A percentile compares a stretch with the other conserved stretches of the same genome.
phyloP scores from a whole-genome alignment of 2,888 invertebrate genomes.

The Mythimna albipuncta region DNA sequence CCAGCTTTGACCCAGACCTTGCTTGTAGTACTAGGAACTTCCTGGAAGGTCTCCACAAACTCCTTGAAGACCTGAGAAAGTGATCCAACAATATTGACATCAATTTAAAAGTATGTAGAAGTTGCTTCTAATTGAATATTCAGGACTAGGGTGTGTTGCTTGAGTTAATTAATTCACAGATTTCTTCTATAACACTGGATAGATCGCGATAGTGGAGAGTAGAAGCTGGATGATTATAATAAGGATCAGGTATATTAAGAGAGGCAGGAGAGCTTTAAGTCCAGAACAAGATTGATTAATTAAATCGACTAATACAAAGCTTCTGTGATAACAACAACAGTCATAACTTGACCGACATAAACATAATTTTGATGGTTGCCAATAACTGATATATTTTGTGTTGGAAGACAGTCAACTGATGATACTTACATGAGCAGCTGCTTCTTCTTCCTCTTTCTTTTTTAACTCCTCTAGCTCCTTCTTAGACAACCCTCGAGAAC shows the following conservation, averaged over 20 bases:
- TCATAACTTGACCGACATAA: background rate
- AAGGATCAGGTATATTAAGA: background rate
- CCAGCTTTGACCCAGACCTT: conserved; percentile 99
- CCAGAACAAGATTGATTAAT: too few relatives aligned
- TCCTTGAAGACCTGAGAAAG: conserved; percentile 96
- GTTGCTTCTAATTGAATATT: too few relatives aligned
- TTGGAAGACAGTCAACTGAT: background rate
- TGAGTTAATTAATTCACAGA: too few relatives aligned
- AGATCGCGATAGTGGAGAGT: background rate
- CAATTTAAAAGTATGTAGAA: background rate
- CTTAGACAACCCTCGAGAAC: conserved; percentile 93
- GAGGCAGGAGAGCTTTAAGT: too few relatives aligned
- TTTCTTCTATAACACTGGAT: too few relatives aligned
- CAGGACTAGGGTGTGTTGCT: too few relatives aligned
- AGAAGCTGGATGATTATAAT: background rate
- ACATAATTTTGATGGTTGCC: background rate
- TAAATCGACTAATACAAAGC: background rate
- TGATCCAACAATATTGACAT: background rate
- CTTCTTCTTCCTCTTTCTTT: conserved; percentile 97
- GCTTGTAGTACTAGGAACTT: conserved; percentile 94
- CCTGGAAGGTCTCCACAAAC: conserved; percentile 99
- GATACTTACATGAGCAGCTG: conserved; percentile 95
- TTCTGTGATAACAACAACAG: background rate
- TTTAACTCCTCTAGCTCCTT: conserved; percentile 96
- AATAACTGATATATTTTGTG: background rate